A percentile compares a stretch with the other conserved stretches of the same genome.
phyloP scores from a whole-genome alignment of 2,797 vertebrate genomes.

The Sebastes taczanowskii region DNA sequence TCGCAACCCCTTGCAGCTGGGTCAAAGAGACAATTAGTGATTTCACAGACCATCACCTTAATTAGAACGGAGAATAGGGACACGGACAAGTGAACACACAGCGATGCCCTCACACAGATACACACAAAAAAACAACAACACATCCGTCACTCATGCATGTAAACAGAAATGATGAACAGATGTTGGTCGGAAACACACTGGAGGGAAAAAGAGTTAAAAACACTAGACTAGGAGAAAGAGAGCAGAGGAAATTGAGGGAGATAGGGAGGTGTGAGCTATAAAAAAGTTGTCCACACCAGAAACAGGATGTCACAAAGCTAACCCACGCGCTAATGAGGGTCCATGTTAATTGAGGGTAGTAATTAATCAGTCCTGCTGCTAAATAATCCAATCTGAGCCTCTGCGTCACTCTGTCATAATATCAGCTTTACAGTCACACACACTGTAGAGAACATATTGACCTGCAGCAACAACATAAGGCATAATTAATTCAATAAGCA shows the following conservation, averaged over 20 bases:
- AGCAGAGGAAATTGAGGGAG: not conserved
- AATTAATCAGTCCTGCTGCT: slow-evolving; percentile 58
- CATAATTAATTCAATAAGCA: not conserved
- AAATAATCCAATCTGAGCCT: slow-evolving; percentile 44
- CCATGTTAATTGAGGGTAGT: slow-evolving; percentile 50
- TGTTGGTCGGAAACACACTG: slow-evolving; percentile 18
- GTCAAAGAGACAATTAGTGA: slow-evolving; percentile 61
- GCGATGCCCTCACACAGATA: not conserved
- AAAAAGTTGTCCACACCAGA: slow-evolving; percentile 5
- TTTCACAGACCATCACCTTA: slow-evolving; percentile 64
- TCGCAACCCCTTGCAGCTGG: not conserved
- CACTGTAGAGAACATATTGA: not conserved
- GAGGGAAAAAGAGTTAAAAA: slow-evolving; percentile 6
- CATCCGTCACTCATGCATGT: slow-evolving; percentile 13
- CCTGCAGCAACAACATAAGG: not conserved
- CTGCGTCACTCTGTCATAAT: slow-evolving; percentile 30
- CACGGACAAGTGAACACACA: slow-evolving; percentile 27
- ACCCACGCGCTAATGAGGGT: slow-evolving; percentile 56
- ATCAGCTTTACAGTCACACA: slow-evolving; percentile 20
- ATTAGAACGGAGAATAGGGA: slow-evolving; percentile 59
- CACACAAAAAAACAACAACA: not conserved
- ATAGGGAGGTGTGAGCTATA: not conserved
- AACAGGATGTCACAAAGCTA: slow-evolving; percentile 32
- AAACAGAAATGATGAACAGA: slow-evolving; percentile 23
- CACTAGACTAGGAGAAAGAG: not conserved